Base-by-base conservation (phyloP, 2,113 vertebrate species). In the Chloropsis cyanopogon region DNA sequence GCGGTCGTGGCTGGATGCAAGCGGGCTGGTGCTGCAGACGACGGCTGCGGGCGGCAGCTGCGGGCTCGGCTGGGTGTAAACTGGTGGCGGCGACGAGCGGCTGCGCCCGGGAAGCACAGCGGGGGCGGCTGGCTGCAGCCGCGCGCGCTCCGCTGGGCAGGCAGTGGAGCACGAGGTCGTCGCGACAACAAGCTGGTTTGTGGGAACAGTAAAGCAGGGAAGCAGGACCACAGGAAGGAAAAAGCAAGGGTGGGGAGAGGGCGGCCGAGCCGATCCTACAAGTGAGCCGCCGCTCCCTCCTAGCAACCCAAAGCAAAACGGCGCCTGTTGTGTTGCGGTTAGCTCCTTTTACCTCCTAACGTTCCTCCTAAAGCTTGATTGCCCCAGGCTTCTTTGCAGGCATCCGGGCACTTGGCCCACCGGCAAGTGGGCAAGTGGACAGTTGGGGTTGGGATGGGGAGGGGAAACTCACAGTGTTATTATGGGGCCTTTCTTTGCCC, bases 91-190 rank as follows among this genome's bases (percentile, higher is more conserved):
- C 6, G 26, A 31, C 35, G 31, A 35, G n/a, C 12, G 5, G 28
- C 28, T 24, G 21, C 31, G 28, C 37, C 49, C 12, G 6, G 68
- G 21, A 31, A 10, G 28, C 37, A 19, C 28, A 13, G 10, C 2
- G 8, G 28, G 26, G 21, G 26, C 4, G 3, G 26, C 49, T 14
- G 49, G 20, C 49, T 23, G 68, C 35, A 41, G 49, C 35, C 12
- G n/a, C 4, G 14, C 8, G 24, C 5, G 9, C 46, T 21, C n/a
- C 12, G 14, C 2, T 3, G 1, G 5, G 15, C 7, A 33, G 16
- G 29, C 50, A 6, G 28, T 6, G 37, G 29, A 54, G 16, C 69
- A 53, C 9, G 1, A 71, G 50, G 37, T 37, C 2, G 9, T 21
- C 2, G 3, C 7, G 9, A 22, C 29, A 25, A 21, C 18, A 28